phyloP scores from a whole-genome alignment of 2,797 vertebrate species.

The Acridotheres tristis region DNA sequence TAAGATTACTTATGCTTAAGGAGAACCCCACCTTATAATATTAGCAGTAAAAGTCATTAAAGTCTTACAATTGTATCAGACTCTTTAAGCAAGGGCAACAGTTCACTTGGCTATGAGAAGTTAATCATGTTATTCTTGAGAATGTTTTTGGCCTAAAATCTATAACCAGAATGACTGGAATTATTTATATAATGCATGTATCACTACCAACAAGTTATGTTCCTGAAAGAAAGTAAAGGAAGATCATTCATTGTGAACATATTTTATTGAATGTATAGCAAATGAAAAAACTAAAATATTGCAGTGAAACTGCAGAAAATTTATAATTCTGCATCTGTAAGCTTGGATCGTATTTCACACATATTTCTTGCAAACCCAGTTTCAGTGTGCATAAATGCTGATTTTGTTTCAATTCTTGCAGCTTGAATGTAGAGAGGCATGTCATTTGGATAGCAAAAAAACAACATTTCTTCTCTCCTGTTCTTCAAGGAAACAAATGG shows the following conservation, averaged over 20 bases:
- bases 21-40: not conserved
- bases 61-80: not conserved
- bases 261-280: not conserved
- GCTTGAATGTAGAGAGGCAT: not conserved
- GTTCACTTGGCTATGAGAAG: not conserved
- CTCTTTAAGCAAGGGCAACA: not conserved
- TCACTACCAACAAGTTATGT: not conserved
- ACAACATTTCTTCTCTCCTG: not conserved
- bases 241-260: not conserved
- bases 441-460: not conserved
- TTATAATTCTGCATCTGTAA: not conserved
- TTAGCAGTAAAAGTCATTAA: not conserved
- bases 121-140: not conserved
- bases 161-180: not conserved
- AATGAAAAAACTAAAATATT: not conserved
- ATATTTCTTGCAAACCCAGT: not conserved
- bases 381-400: not conserved
- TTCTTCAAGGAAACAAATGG: not conserved
- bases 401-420: not conserved
- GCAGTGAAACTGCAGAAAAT: not conserved
- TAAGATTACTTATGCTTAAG: not conserved
- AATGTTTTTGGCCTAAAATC: conserved; percentile 13
- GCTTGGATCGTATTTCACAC: not conserved
- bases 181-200: not conserved
- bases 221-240: not conserved